These are phyloP conservation scores for Lanius ludovicianus DNA, from an alignment of 2,113 vertebrate species.

Conservation along the genomic window DNA sequence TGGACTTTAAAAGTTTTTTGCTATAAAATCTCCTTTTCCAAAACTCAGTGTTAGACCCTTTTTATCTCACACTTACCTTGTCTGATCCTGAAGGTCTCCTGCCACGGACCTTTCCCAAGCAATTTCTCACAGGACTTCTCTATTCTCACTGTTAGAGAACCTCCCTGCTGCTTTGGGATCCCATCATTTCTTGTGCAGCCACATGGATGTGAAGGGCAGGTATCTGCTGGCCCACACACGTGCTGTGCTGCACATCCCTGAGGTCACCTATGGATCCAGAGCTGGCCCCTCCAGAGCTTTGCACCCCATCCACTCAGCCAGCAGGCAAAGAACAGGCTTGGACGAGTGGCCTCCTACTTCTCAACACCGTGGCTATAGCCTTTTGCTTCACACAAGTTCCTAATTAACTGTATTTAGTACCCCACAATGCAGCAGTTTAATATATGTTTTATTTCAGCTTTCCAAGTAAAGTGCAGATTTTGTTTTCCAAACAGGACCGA, in stretches of 20 bases:
- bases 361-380: background rate
- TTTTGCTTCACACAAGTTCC: background rate
- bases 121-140: background rate
- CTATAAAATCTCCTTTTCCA: background rate
- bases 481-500: background rate
- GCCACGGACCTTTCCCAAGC: background rate
- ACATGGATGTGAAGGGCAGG: accelerated
- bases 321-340: background rate
- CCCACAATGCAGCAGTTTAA: background rate
- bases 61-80: background rate
- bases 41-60: background rate
- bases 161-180: background rate
- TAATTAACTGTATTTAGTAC: background rate
- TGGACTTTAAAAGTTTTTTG: background rate
- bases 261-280: background rate
- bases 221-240: accelerated
- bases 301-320: background rate
- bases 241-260: background rate
- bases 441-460: background rate
- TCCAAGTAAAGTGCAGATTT: background rate
- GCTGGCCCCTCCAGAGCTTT: background rate
- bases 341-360: background rate
- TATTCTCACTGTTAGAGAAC: background rate
- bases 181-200: background rate
- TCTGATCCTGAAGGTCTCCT: background rate